These are phyloP conservation scores for Corbicula japonica DNA, from an alignment of 2,888 invertebrate genomes.

Conservation along the genomic window DNA sequence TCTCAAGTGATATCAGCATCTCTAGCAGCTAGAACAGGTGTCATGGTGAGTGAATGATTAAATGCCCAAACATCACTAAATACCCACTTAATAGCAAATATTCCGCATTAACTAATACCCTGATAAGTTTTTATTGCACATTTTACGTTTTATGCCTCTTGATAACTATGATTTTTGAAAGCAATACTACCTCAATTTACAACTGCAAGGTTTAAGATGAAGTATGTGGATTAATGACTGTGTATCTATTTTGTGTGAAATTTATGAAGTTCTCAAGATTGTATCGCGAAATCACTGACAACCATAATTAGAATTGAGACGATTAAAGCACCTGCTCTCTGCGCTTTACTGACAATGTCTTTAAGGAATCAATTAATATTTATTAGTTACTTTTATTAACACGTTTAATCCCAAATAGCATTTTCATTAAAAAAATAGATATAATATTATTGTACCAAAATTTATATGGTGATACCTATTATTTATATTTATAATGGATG, in stretches of 20 bases:
- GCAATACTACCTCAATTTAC: conserved; percentile 11
- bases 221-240: conserved; percentile 28
- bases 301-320: no score
- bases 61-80: conserved; percentile 50
- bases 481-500: no score
- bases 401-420: no score
- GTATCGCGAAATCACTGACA: conserved; percentile 35
- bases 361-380: no score
- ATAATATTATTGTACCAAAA: no score
- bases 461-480: no score
- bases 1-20: no score
- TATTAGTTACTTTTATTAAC: no score
- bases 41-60: conserved; percentile 28
- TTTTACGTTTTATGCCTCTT: conserved; percentile 13
- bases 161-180: conserved; percentile 8
- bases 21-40: no score
- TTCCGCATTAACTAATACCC: conserved; percentile 32
- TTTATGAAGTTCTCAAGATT: conserved; percentile 49
- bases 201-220: conserved; percentile 18
- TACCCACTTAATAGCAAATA: conserved; percentile 41
- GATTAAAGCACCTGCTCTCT: no score
- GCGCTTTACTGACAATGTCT: no score
- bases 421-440: no score
- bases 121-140: conserved; percentile 38
- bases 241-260: conserved; percentile 56